Evolutionary conservation across 2,113 vertebrate species (phyloP).

Genomic region (Arvicanthis niloticus): DNA sequence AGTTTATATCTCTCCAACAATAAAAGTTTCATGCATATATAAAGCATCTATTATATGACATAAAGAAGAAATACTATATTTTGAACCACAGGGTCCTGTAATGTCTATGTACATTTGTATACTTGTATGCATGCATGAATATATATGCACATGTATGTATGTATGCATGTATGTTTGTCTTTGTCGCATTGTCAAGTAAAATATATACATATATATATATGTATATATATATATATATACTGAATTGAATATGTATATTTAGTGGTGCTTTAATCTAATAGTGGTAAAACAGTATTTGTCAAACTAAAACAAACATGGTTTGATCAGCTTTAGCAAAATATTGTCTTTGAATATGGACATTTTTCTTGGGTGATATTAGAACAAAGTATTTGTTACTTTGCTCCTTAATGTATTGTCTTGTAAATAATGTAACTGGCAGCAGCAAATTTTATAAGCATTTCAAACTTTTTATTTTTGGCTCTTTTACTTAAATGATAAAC

Average conservation of each 20-base stretch:
- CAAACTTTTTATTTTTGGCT: constrained; percentile 26
- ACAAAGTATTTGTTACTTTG: constrained; percentile 44
- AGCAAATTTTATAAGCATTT: constrained; percentile 63
- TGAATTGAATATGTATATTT: not conserved
- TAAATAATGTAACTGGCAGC: constrained; percentile 32
- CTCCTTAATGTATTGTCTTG: constrained; percentile 41
- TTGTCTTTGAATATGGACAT: constrained; percentile 18
- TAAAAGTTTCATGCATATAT: not conserved
- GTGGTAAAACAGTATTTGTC: constrained; percentile 17
- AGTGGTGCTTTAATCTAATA: constrained; percentile 45
- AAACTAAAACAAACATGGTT: constrained; percentile 60
- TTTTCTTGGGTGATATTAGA: constrained; percentile 42
- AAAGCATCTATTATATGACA: not conserved
- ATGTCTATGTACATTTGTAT: not conserved
- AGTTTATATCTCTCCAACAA: not conserved
- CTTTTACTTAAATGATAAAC: constrained; percentile 54
- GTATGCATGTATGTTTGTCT: not conserved
- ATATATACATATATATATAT: not conserved
- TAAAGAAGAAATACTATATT: constrained; percentile 15
- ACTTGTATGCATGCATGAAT: not conserved
- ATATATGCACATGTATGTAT: not conserved
- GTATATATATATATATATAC: not conserved
- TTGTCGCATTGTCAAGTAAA: not conserved
- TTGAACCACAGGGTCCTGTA: not conserved
- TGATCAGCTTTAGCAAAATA: constrained; percentile 60